Conservation (phyloP, 2,113 vertebrate genomes). For the Dromaius novaehollandiae region DNA sequence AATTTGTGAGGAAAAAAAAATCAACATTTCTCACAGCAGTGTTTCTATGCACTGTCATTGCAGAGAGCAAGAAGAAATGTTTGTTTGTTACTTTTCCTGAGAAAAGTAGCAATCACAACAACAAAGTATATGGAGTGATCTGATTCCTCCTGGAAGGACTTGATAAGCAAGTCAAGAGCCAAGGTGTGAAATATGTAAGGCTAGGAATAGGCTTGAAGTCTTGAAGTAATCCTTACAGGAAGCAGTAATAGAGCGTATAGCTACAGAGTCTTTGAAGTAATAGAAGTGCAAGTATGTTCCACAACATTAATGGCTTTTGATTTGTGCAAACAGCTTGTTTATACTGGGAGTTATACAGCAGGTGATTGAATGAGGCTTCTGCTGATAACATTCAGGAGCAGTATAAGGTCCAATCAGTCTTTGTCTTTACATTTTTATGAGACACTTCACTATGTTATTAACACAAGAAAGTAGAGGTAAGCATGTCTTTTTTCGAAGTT, state of each 20-base stretch:
- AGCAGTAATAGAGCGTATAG: neutral
- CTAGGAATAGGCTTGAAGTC: neutral
- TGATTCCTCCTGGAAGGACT: neutral
- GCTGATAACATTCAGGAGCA: neutral
- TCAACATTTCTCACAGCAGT: neutral
- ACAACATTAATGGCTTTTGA: constrained; percentile 14
- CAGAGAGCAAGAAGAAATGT: neutral
- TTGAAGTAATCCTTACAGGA: neutral
- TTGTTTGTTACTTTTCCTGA: neutral
- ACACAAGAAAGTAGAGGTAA: neutral
- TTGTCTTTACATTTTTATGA: neutral
- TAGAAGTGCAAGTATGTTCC: neutral
- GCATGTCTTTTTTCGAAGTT: neutral
- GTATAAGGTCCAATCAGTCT: neutral
- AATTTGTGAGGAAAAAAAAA: neutral
- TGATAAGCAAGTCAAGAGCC: neutral
- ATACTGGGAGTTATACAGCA: neutral
- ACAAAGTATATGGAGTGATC: neutral
- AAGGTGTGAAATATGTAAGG: neutral
- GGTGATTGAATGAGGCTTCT: constrained; percentile 2
- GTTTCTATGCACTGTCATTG: neutral
- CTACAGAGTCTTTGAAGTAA: neutral
- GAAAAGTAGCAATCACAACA: neutral
- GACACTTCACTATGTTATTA: neutral
- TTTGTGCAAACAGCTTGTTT: constrained; percentile 31